These are phyloP conservation scores for Eurosta solidaginis DNA, from an alignment of 1,140 invertebrate genomes.

Conservation along the genomic window DNA sequence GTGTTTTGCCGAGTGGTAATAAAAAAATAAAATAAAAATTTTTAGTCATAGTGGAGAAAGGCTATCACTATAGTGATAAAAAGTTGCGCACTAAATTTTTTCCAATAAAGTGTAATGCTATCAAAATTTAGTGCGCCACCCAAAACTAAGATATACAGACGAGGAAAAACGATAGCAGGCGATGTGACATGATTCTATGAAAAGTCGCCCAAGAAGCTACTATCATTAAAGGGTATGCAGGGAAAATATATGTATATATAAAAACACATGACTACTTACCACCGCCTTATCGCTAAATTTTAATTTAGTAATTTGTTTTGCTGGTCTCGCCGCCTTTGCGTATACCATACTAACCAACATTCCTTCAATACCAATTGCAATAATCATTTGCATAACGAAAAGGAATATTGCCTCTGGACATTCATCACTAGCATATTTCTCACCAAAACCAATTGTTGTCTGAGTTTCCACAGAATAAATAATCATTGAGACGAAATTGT, in stretches of 20 bases:
- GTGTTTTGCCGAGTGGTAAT: too few relatives aligned
- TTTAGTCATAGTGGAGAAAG: too few relatives aligned
- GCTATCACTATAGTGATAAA: too few relatives aligned
- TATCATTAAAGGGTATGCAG: too few relatives aligned
- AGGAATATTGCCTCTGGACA: constrained; percentile 84
- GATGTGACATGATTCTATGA: too few relatives aligned
- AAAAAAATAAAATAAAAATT: too few relatives aligned
- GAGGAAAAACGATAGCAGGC: too few relatives aligned
- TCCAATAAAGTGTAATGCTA: too few relatives aligned
- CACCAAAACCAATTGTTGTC: constrained; percentile 72
- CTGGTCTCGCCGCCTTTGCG: constrained; percentile 65
- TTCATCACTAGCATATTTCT: constrained; percentile 78
- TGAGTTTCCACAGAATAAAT: constrained; percentile 69
- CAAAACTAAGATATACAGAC: too few relatives aligned
- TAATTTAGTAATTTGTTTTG: constrained; percentile 61
- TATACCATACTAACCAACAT: constrained; percentile 66
- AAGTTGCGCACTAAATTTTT: too few relatives aligned
- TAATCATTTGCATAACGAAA: constrained; percentile 65
- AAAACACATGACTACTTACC: constrained; percentile 55
- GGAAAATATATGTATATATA: not conserved
- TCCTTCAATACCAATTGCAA: constrained; percentile 65
- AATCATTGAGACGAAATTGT: constrained; percentile 64
- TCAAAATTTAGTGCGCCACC: too few relatives aligned
- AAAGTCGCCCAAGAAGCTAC: not conserved
- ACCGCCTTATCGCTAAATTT: constrained; percentile 68